These are phyloP conservation scores for Deilephila elpenor DNA, from an alignment of 2,888 invertebrate species.

Conservation along the genomic window DNA sequence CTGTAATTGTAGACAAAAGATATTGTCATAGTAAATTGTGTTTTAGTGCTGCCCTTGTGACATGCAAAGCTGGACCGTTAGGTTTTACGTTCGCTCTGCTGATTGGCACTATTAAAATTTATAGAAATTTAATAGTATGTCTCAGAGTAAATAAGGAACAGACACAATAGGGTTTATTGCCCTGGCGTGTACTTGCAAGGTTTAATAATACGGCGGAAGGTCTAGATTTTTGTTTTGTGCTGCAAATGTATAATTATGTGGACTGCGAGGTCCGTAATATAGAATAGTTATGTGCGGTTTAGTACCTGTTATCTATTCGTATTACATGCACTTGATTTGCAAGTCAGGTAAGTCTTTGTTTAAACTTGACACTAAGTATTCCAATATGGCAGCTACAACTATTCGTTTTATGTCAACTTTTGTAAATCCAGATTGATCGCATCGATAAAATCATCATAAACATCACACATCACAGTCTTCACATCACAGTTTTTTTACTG, in stretches of 20 bases:
- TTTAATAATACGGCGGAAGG: not conserved
- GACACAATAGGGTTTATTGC: conserved; percentile 30
- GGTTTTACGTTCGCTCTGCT: conserved; percentile 42
- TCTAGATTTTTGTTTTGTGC: conserved; percentile 22
- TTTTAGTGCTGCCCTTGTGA: conserved; percentile 54
- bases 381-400: no score
- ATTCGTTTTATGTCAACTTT: no score
- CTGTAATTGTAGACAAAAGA: conserved; percentile 53
- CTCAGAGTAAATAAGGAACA: conserved; percentile 32
- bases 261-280: not conserved
- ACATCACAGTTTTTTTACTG: no score
- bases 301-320: not conserved
- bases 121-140: conserved; percentile 34
- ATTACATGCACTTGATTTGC: not conserved
- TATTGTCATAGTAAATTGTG: conserved; percentile 59
- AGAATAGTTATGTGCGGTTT: conserved; percentile 4
- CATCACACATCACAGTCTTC: no score
- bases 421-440: no score
- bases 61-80: conserved; percentile 49
- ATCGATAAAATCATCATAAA: no score
- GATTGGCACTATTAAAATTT: conserved; percentile 36
- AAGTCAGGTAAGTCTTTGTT: not conserved
- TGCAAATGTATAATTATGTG: conserved; percentile 13
- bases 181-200: conserved; percentile 18
- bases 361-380: not conserved